phyloP scores from a whole-genome alignment of 2,888 invertebrate species.

The Netelia virgata region DNA sequence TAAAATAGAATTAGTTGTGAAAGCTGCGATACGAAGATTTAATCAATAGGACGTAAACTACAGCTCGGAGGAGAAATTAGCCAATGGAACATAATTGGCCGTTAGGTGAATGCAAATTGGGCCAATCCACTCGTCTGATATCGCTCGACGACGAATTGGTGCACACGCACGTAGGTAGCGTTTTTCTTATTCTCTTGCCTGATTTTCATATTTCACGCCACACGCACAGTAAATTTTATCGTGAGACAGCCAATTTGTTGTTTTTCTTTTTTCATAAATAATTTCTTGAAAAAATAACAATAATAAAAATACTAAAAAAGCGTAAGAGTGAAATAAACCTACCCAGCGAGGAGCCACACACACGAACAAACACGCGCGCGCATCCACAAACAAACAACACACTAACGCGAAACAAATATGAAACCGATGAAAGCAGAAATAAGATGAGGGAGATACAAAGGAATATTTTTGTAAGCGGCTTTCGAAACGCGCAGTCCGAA shows the following conservation, averaged over 20 bases:
- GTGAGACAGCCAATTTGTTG: neutral
- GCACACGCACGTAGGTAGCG: neutral
- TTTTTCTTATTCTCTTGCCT: constrained; percentile 48
- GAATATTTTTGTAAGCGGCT: constrained; percentile 83
- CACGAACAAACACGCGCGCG: constrained; percentile 11
- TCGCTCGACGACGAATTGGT: neutral
- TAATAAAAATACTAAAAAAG: neutral
- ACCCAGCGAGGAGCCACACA: neutral
- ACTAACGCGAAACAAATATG: constrained; percentile 9
- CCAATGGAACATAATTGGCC: neutral
- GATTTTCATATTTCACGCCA: neutral
- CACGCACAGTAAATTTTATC: constrained; percentile 39
- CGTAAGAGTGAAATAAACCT: constrained; percentile 26
- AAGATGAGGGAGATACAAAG: constrained; percentile 56
- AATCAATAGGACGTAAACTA: too few relatives aligned
- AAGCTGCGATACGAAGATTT: too few relatives aligned
- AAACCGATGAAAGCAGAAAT: constrained; percentile 50
- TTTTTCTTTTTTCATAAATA: neutral
- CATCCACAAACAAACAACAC: constrained; percentile 18
- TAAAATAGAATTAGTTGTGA: too few relatives aligned
- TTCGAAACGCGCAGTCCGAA: constrained; percentile 80
- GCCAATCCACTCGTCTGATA: neutral
- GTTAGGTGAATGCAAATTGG: neutral
- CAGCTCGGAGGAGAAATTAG: neutral
- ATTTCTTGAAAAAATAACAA: neutral